These are phyloP conservation scores for Triplophysa bombifrons DNA, from an alignment of 2,797 vertebrate species.

Conservation along the genomic window DNA sequence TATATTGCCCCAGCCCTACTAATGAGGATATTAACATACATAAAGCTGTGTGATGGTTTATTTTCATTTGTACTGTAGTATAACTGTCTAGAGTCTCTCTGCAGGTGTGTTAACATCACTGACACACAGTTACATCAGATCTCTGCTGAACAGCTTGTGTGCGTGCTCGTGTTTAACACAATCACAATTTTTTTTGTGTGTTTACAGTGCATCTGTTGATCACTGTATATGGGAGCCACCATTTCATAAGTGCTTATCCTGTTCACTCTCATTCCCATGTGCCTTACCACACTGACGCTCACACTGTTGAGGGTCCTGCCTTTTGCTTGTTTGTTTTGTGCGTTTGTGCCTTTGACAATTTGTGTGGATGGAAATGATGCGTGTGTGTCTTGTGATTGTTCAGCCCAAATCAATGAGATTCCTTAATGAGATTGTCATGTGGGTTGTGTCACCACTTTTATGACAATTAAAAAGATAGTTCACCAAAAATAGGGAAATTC, in stretches of 20 bases:
- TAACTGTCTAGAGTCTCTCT: conserved; percentile 50
- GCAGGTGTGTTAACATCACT: conserved; percentile 57
- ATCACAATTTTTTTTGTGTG: conserved; percentile 8
- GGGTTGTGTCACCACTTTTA: too few species aligned
- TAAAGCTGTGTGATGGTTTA: conserved; percentile 14
- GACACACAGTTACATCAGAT: background rate
- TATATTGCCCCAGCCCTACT: background rate
- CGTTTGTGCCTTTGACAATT: background rate
- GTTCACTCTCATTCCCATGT: conserved; percentile 53
- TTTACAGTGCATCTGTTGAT: conserved; percentile 13
- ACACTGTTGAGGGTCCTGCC: conserved; percentile 39
- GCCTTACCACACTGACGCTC: conserved; percentile 51
- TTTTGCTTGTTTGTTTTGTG: conserved; percentile 38
- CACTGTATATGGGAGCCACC: conserved; percentile 52
- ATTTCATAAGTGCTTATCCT: conserved; percentile 65
- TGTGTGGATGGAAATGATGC: too few species aligned
- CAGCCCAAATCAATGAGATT: background rate
- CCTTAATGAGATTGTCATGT: too few species aligned
- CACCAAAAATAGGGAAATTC: too few species aligned
- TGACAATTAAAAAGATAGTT: too few species aligned
- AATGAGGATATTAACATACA: background rate
- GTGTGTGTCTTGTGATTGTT: background rate
- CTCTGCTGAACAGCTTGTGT: conserved; percentile 31
- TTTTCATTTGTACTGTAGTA: conserved; percentile 26
- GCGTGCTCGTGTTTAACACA: background rate